These are phyloP conservation scores for Thereva nobilitata DNA, from an alignment of 2,888 invertebrate species.

Conservation along the genomic window DNA sequence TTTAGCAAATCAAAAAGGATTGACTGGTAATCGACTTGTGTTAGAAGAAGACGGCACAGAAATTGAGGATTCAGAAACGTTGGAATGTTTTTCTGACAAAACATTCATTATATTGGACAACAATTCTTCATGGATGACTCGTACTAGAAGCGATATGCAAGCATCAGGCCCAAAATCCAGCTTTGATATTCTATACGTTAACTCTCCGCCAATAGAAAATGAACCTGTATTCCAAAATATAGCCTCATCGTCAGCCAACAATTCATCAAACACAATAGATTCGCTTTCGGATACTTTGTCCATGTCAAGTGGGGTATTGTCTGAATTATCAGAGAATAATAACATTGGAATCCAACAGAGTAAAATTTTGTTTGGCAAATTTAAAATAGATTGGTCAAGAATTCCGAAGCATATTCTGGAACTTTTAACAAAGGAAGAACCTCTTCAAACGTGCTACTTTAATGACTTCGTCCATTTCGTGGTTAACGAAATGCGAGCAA, in stretches of 20 bases:
- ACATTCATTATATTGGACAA: not conserved
- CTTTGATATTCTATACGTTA: no score
- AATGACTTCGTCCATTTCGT: conserved; percentile 1
- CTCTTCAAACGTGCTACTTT: not conserved
- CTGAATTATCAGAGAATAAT: not conserved
- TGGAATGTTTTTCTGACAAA: not conserved
- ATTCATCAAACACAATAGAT: not conserved
- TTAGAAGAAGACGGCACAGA: not conserved
- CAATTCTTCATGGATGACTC: not conserved
- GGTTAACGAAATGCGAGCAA: not conserved
- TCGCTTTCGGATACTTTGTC: conserved; percentile 1
- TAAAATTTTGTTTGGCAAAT: conserved; percentile 5
- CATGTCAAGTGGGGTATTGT: conserved; percentile 11
- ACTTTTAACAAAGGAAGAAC: conserved; percentile 3
- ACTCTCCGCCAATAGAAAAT: no score
- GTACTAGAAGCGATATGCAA: not conserved
- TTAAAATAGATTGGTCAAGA: conserved; percentile 5
- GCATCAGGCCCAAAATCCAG: no score
- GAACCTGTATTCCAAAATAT: not conserved
- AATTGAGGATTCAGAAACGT: not conserved
- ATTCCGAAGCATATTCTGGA: conserved; percentile 3
- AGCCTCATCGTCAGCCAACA: not conserved
- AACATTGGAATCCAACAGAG: not conserved
- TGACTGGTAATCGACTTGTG: not conserved
- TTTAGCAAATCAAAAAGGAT: not conserved